Evolutionary conservation across 1,140 invertebrate genomes (phyloP).

Genomic region (Caenorhabditis brenneri): DNA sequence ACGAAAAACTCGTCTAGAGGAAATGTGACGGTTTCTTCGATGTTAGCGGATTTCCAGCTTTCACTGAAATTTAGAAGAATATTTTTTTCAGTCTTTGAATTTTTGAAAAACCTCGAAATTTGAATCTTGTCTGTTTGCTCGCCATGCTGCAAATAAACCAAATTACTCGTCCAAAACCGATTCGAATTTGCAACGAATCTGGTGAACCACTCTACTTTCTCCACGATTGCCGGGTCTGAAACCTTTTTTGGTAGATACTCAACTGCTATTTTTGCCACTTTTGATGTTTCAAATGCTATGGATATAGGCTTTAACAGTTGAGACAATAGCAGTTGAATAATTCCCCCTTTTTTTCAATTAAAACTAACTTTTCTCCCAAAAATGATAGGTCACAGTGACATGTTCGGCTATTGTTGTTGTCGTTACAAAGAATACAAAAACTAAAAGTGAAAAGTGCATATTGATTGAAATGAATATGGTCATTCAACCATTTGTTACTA

Average conservation of each 20-base stretch:
- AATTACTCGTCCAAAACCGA: slow-evolving; percentile 29
- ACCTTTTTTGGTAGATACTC: too few relatives aligned
- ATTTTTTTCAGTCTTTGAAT: too few relatives aligned
- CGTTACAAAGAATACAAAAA: background rate
- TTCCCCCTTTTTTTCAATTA: too few relatives aligned
- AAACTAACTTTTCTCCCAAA: slow-evolving; percentile 23
- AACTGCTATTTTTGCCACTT: too few relatives aligned
- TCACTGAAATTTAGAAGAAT: slow-evolving; percentile 8
- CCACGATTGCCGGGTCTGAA: background rate
- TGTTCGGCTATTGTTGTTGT: background rate
- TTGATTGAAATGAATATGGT: too few relatives aligned
- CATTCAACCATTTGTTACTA: too few relatives aligned
- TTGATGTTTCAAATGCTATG: too few relatives aligned
- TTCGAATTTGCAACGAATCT: background rate
- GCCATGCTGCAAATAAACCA: background rate
- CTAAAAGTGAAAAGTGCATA: background rate
- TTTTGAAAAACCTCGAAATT: background rate
- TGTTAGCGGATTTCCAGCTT: slow-evolving; percentile 2
- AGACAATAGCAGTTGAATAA: too few relatives aligned
- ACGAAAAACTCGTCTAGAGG: background rate
- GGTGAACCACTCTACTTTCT: slow-evolving; percentile 19
- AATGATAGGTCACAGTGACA: slow-evolving; percentile 19
- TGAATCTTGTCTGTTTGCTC: background rate
- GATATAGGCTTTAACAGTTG: too few relatives aligned
- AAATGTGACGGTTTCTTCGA: background rate